phyloP scores from a whole-genome alignment of 1,140 invertebrate genomes.

The Atta cephalotes region DNA sequence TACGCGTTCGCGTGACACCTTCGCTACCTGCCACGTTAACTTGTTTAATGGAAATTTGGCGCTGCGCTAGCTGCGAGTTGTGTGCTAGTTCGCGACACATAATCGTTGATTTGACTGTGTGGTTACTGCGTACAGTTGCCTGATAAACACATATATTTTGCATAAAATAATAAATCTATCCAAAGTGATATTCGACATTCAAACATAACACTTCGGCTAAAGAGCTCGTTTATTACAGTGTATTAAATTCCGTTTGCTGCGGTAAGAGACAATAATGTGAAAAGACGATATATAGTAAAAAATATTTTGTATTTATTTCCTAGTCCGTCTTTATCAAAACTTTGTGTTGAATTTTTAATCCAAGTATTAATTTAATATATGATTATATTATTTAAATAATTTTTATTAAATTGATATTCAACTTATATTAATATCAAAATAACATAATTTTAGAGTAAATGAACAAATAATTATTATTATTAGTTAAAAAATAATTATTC shows the following conservation, averaged over 20 bases:
- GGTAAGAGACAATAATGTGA: neutral
- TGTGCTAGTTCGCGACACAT: slow-evolving; percentile 13
- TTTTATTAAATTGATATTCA: too few species aligned
- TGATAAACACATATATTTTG: neutral
- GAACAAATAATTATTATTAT: too few species aligned
- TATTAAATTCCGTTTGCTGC: too few species aligned
- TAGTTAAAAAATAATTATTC: too few species aligned
- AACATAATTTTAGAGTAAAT: too few species aligned
- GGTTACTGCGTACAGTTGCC: neutral
- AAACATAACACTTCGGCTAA: slow-evolving; percentile 6
- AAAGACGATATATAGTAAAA: neutral
- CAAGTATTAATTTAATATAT: too few species aligned
- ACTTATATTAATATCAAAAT: too few species aligned
- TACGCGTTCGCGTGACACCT: slow-evolving; percentile 51
- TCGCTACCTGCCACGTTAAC: slow-evolving; percentile 48
- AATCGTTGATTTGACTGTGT: slow-evolving; percentile 15
- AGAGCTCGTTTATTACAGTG: neutral
- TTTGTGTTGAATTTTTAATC: too few species aligned
- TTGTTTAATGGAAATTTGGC: slow-evolving; percentile 68
- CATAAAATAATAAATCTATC: slow-evolving; percentile 30
- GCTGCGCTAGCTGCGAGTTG: slow-evolving; percentile 25
- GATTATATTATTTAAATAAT: too few species aligned
- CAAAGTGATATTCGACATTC: neutral
- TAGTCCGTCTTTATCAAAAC: too few species aligned
- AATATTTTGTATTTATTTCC: too few species aligned